These are phyloP conservation scores for Vandiemenella viatica DNA, from an alignment of 2,888 invertebrate genomes.

Conservation along the genomic window DNA sequence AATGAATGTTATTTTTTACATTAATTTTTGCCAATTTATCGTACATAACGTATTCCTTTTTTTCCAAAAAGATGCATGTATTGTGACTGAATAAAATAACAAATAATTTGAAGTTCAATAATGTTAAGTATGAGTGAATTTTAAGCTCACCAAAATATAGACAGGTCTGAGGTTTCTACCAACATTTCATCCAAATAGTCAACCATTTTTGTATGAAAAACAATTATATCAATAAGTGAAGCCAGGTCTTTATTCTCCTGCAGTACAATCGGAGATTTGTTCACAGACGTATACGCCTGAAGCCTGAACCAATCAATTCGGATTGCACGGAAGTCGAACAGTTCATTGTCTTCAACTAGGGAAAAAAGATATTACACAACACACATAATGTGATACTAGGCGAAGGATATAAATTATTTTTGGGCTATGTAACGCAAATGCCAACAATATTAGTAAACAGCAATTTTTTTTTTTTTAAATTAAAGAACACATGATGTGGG, in stretches of 20 bases:
- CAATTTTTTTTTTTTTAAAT: no score
- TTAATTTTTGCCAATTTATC: no score
- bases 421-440: no score
- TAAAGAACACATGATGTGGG: no score
- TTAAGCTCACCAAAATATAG: slow-evolving; percentile 65
- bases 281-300: slow-evolving; percentile 82
- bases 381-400: background rate
- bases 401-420: no score
- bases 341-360: slow-evolving; percentile 79
- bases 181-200: slow-evolving; percentile 94
- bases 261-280: slow-evolving; percentile 54
- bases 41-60: background rate
- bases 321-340: slow-evolving; percentile 90
- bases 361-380: slow-evolving; percentile 9
- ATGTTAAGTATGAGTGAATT: background rate
- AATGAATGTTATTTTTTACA: no score
- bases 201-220: slow-evolving; percentile 96
- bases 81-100: background rate
- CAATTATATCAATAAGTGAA: slow-evolving; percentile 82
- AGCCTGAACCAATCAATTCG: slow-evolving; percentile 95
- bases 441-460: no score
- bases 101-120: background rate
- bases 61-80: background rate
- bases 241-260: slow-evolving; percentile 76
- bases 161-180: slow-evolving; percentile 91